phyloP scores from a whole-genome alignment of 2,888 invertebrate genomes.

The Spisula subtruncata region DNA sequence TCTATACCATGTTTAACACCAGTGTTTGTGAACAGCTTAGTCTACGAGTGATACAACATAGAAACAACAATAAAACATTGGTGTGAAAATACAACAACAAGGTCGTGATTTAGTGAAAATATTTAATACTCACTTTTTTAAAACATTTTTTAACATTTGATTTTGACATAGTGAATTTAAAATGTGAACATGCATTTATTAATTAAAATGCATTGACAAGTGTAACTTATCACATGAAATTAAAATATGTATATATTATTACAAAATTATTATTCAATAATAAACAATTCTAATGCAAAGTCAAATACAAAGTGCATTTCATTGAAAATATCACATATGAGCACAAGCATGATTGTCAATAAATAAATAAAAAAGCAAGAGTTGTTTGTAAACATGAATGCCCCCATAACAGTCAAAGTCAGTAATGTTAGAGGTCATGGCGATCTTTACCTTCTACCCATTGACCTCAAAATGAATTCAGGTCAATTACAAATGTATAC shows the following conservation, averaged over 20 bases:
- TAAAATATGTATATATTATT: not conserved
- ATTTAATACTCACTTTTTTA: conserved; percentile 29
- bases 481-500: too few relatives aligned
- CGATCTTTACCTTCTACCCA: too few relatives aligned
- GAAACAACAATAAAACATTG: conserved; percentile 33
- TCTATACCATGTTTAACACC: conserved; percentile 74
- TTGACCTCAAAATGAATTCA: too few relatives aligned
- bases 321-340: too few relatives aligned
- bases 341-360: too few relatives aligned
- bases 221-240: not conserved
- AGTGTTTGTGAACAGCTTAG: conserved; percentile 81
- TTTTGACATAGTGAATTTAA: not conserved
- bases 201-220: not conserved
- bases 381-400: too few relatives aligned
- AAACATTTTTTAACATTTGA: too few relatives aligned
- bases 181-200: not conserved
- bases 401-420: too few relatives aligned
- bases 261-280: not conserved
- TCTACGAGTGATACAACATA: conserved; percentile 72
- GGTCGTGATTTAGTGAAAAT: conserved; percentile 19
- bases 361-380: too few relatives aligned
- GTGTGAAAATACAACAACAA: conserved; percentile 40
- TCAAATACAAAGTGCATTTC: not conserved
- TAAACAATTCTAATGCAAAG: not conserved
- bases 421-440: too few relatives aligned